Evolutionary conservation across 2,888 invertebrate species (phyloP), one percentile per base, ranked within the genome.

Genomic region (Oeneis ivallda): DNA sequence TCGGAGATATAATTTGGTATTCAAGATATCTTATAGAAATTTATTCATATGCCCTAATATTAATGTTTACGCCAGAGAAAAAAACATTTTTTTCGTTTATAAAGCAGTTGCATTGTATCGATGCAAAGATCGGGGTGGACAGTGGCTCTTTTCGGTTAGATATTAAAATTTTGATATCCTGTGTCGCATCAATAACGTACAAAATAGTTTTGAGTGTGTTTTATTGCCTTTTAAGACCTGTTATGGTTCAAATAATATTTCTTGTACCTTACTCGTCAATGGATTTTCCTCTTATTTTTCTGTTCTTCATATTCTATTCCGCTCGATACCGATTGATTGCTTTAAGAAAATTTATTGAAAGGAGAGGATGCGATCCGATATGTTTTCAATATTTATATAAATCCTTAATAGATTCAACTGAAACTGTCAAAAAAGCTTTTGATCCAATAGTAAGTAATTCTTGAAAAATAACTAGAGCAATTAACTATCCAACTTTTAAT

Each of bases 51-150:
- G 9, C 19, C 37, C 5, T 39, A 0, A 49, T 49, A 49, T 49
- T 59, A 11, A 6, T 59, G 2, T 7, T 49, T 17, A 59, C 11
- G n/a, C 47, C 66, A 4, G 32, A 59, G 15, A 53, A 39, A 2
- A 66, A 62, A 62, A 47, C 66, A 34, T 66, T 66, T 59, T 66
- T 13, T 32, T 15, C 47, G 3, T 66, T 59, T 47, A 9, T 66
- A 13, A 53, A 54, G 5, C 19, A 47, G 10, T 49, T 66, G 10
- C 11, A 58, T 17, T 47, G 32, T 10, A 47, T 59, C 17, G 66
- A 66, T 17, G 39, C 15, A 0, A 62, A 47, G 2, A 19, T 66
- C 17, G 58, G 39, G 0, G 59, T 49, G 0, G 47, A 63, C 2
- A 45, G 53, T 37, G 26, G 39, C 7, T 52, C 50, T 1, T 54